Percentiles rank a stretch among this genome's conserved stretches.
phyloP scores from a whole-genome alignment of 1,140 invertebrate genomes.

The Laupala kohalensis region DNA sequence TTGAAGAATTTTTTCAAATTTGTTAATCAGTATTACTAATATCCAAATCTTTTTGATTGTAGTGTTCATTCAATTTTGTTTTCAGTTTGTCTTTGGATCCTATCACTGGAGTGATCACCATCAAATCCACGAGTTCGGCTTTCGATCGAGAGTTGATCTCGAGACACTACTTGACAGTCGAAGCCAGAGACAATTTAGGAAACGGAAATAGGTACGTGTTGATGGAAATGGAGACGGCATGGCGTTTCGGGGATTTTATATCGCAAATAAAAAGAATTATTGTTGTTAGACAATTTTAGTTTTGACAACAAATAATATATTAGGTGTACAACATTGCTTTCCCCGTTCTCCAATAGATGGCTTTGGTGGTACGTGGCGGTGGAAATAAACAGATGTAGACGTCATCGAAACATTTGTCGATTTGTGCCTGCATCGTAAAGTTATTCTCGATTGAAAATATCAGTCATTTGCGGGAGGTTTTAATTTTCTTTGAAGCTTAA shows the following conservation, averaged over 20 bases:
- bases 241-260: too few species aligned
- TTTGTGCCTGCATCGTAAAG: background rate
- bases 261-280: too few species aligned
- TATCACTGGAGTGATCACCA: conserved; percentile 66
- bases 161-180: conserved; percentile 79
- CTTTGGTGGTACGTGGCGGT: background rate
- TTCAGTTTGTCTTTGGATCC: conserved; percentile 68
- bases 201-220: conserved; percentile 52
- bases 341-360: background rate
- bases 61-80: background rate
- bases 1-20: too few species aligned
- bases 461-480: too few species aligned
- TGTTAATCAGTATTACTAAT: too few species aligned
- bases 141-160: conserved; percentile 81
- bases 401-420: background rate
- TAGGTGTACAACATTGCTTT: background rate
- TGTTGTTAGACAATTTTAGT: too few species aligned
- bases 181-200: conserved; percentile 78
- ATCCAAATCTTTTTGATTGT: too few species aligned
- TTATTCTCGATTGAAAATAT: conserved; percentile 8
- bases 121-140: conserved; percentile 54
- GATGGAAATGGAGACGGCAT: background rate
- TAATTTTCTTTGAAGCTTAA: conserved; percentile 3
- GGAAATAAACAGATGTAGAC: conserved; percentile 1
- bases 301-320: too few species aligned